Percentiles rank a stretch among this genome's conserved stretches.
Evolutionary conservation across 1,140 invertebrate genomes (phyloP).

Genomic region (Akabosia matsudoensis): DNA sequence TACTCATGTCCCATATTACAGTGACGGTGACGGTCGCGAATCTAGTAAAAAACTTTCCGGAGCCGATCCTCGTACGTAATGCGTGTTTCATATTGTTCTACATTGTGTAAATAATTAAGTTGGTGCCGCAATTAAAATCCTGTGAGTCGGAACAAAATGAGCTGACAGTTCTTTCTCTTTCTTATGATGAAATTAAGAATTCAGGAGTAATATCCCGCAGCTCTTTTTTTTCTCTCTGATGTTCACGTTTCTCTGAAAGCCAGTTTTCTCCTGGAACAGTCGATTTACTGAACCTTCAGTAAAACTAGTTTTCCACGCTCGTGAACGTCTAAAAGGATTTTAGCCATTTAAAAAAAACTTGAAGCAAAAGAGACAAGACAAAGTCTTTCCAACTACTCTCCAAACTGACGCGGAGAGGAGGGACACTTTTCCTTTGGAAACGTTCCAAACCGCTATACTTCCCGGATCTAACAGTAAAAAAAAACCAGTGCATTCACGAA

Average conservation of each 20-base stretch:
- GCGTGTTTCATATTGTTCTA: background rate
- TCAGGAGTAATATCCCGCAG: no score
- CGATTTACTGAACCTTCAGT: background rate
- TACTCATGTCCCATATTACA: no score
- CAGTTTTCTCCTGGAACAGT: background rate
- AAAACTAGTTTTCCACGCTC: background rate
- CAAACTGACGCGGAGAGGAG: background rate
- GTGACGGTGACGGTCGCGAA: background rate
- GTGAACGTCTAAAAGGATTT: constrained; percentile 8
- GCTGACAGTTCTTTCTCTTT: background rate
- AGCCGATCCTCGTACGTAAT: background rate
- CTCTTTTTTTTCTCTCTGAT: background rate
- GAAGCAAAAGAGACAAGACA: background rate
- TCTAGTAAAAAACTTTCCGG: background rate
- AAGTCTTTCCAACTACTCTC: background rate
- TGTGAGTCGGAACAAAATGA: background rate
- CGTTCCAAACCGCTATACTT: constrained; percentile 5
- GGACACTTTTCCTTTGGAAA: background rate
- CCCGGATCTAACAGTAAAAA: no score
- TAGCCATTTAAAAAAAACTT: background rate
- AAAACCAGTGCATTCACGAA: no score
- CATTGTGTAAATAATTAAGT: background rate
- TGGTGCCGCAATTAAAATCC: background rate
- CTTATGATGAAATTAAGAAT: background rate
- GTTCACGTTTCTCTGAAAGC: background rate